A percentile compares a stretch with the other conserved stretches of the same genome.
Evolutionary conservation across 1,140 invertebrate genomes (phyloP).

Genomic region (Neelides sp.): DNA sequence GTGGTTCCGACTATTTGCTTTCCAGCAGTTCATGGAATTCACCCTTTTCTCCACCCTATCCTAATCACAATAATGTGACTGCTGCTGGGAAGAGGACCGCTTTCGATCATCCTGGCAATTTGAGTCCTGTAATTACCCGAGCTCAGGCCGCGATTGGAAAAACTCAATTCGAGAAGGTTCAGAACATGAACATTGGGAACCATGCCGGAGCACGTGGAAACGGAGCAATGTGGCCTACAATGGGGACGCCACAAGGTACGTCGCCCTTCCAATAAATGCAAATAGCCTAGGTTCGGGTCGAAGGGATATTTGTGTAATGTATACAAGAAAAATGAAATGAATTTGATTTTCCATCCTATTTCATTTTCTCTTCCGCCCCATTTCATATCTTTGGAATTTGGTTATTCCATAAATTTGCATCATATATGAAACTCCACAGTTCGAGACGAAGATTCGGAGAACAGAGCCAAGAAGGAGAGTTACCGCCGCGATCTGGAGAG

Average conservation of each 20-base stretch:
- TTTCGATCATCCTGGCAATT: no score
- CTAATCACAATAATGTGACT: background rate
- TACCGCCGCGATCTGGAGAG: background rate
- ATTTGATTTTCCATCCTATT: background rate
- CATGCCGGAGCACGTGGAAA: background rate
- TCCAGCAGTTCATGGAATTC: background rate
- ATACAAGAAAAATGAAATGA: background rate
- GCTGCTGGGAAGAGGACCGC: background rate
- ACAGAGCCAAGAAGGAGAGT: background rate
- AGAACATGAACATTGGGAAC: background rate
- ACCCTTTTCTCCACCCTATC: background rate
- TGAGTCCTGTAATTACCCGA: background rate
- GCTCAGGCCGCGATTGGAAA: conserved; percentile 8
- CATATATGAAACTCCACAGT: background rate
- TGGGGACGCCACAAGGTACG: no score
- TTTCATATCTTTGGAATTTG: background rate
- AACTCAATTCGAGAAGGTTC: conserved; percentile 1
- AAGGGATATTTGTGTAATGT: no score
- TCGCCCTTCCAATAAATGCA: no score
- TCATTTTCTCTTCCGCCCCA: background rate
- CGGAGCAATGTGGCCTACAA: background rate
- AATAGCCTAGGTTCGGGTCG: no score
- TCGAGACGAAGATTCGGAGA: background rate
- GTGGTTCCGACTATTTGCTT: background rate
- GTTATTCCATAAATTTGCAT: background rate